Base-by-base conservation (phyloP, 2,888 invertebrate genomes). In the Phanerotoma sp. region DNA sequence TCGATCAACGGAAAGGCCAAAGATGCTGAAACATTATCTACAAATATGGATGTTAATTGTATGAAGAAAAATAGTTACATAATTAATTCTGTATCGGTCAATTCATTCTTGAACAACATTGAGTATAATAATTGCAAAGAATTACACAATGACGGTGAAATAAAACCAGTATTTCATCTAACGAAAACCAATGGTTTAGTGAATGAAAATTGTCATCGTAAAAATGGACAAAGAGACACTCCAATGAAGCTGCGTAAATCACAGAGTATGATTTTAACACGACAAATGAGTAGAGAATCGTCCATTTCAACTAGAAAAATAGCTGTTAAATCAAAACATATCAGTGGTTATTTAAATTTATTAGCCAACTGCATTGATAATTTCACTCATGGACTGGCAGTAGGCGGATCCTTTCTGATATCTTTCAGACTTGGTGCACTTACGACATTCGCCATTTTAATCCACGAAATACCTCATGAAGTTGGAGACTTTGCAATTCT, bases 401-500 rank as follows among this genome's bases (percentile, higher is more conserved):
- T 98, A 9, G 97, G 96, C n/a, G 97, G 96, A 1, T 96, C 96
- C 16, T 99, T 96, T 80, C 82, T 96, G 46, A 91, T 96, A 20
- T 95, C 96, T 5, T 88, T 90, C 67, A 79, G 95, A 70, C 88
- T 96, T 51, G 98, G 98, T 0, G 74, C 91, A 9, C 82, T 98
- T 58, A 97, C 97, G 10, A 97, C 97, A 0, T 88, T 95, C 73
- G 96, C 97, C 44, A 97, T 77, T 67, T 66, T 87, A 78, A 87
- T 98, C 21, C 98, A 98, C 74, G 97, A 98, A 80, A 93, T 99
- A 54, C 98, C 98, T 0, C 98, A 99, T 75, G 98, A 99, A 79
- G 89, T 98, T n/a, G 96, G 96, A 0, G 98, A 99, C 78, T 98
- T 98, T 78, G 98, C 97, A 11, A 98, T 99, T 65, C 79, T 99